Evolutionary conservation across 2,888 invertebrate genomes (phyloP).

Genomic region (Hermodice carunculata): DNA sequence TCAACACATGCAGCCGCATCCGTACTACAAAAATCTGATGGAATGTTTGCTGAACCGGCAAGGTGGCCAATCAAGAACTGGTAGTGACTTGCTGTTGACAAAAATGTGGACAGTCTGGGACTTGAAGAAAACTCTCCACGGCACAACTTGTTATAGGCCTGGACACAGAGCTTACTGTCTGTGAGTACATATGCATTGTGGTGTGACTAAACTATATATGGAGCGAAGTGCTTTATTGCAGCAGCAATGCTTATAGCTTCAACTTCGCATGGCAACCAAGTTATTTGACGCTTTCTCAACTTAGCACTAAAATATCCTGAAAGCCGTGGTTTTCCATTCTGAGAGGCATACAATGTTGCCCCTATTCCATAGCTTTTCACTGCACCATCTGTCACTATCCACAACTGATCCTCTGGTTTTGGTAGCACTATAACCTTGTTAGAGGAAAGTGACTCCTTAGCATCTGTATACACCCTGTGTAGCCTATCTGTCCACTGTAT

Average conservation of each 20-base stretch:
- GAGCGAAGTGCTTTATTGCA: conserved; percentile 39
- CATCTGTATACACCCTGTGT: not conserved
- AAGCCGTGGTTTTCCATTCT: not conserved
- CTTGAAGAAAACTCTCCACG: not conserved
- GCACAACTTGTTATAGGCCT: not conserved
- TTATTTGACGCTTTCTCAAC: not conserved
- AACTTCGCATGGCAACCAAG: not conserved
- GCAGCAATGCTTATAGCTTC: conserved; percentile 36
- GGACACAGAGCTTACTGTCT: too few relatives aligned
- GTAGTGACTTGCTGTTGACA: not conserved
- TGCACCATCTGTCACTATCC: conserved; percentile 35
- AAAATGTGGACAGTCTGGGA: not conserved
- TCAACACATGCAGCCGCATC: conserved; percentile 36
- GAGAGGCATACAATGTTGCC: not conserved
- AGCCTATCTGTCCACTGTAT: not conserved
- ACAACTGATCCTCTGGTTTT: conserved; percentile 28
- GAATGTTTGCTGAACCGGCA: conserved; percentile 3
- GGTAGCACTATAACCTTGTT: conserved; percentile 19
- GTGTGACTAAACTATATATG: conserved; percentile 30
- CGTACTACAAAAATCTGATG: conserved; percentile 23
- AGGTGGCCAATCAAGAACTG: not conserved
- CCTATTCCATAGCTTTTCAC: too few relatives aligned
- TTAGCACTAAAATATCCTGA: not conserved
- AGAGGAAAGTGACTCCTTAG: not conserved
- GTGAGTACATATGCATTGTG: not conserved